Conservation (phyloP, 2,888 invertebrate species). For the Amphipoea oculea region DNA sequence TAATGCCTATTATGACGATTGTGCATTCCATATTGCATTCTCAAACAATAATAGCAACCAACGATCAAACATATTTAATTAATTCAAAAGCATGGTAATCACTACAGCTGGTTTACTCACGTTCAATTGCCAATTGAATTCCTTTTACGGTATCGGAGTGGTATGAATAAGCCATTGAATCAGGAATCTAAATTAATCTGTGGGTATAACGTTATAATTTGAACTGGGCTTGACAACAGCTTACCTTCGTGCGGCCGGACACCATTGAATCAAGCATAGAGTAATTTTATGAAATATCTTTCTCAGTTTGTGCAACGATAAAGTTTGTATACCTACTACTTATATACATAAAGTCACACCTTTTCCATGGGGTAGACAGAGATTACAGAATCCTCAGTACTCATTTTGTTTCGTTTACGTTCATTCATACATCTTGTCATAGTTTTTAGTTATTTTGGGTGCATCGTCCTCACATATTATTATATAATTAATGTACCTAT, state of each 20-base stretch:
- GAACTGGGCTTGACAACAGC: conserved; percentile 19
- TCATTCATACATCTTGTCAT: background rate
- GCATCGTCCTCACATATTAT: too few relatives aligned
- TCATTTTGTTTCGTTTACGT: background rate
- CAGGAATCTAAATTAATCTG: conserved; percentile 40
- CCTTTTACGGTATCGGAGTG: conserved; percentile 46
- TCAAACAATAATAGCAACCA: background rate
- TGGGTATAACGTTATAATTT: conserved; percentile 43
- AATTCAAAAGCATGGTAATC: conserved; percentile 23
- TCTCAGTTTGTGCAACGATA: background rate
- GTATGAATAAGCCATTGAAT: conserved; percentile 49
- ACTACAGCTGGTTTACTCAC: conserved; percentile 14
- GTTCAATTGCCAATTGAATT: conserved; percentile 39
- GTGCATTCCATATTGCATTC: conserved; percentile 37
- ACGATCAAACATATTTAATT: conserved; percentile 9
- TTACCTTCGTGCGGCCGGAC: conserved; percentile 7
- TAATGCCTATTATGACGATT: conserved; percentile 41
- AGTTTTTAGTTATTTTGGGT: too few relatives aligned
- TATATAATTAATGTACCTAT: too few relatives aligned
- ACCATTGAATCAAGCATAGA: background rate
- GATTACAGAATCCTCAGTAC: background rate
- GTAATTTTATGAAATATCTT: background rate
- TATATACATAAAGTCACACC: too few relatives aligned
- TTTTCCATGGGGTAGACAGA: background rate
- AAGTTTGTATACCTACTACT: background rate